Evolutionary conservation across 92 coral and sea anemone species (phyloP), one percentile per base, ranked within the genome.

Genomic region (Montipora capitata): DNA sequence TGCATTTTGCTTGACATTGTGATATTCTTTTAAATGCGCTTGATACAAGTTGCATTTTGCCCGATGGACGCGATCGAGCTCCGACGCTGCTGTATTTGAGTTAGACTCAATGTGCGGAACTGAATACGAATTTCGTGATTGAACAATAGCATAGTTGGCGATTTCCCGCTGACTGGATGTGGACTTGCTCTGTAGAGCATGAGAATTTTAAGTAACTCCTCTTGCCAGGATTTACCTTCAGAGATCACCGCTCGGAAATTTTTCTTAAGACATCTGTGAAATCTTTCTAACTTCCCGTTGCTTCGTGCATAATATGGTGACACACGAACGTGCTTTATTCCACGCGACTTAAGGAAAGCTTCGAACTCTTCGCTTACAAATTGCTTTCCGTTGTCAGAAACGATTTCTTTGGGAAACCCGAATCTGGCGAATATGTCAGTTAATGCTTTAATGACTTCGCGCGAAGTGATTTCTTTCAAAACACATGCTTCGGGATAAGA

Each of bases 181-280:
- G 94, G 94, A 58, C 85, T 93, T 16, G 91, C 68, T 79, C 93
- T 63, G 68, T 93, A 86, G 2, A 80, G 62, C 80, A 82, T 89
- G n/a, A 90, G 79, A 68, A 27, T 27, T 27, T 27, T 27, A 27
- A 1, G 35, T 12, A 87, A 79, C 59, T 66, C 88, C 42, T 80
- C 74, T 5, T 80, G 77, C 96, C 94, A 86, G 35, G 85, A 45
- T 74, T 93, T 9, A 93, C 91, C 57, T 27, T 27, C 35, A 27
- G 35, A 27, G 35, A 27, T 27, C 35, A 27, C 35, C 35, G 35
- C 35, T 27, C 77, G 85, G 64, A 90, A 57, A 69, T 89, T 84
- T 67, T 90, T 90, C 59, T 80, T 68, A 11, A 91, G 63, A 77
- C 85, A 85, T 14, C 83, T 39, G 48, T 87, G 94, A 66, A 85